Base-by-base conservation (phyloP, 2,113 vertebrate genomes). In the Polypterus bichir region DNA sequence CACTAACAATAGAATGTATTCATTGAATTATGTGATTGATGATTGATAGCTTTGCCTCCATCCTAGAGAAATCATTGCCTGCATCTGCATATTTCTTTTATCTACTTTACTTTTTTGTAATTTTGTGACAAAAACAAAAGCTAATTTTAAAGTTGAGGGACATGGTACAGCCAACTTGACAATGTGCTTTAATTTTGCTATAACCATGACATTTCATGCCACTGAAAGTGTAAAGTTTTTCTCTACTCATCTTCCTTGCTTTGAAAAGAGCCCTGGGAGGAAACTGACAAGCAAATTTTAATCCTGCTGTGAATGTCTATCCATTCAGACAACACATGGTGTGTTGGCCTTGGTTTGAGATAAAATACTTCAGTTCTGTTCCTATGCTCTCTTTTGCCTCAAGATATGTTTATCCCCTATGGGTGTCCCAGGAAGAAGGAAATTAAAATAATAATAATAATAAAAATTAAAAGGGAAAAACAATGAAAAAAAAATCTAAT, bases 301-400 rank as follows among this genome's bases (percentile, higher is more conserved):
- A 44, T 58, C 56, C 56, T 27, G 56, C 56, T 58, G 56, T 58
- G 56, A 58, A 45, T 8, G 56, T 58, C 56, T 58, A 58, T 58
- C 56, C 56, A 45, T 45, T 58, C 56, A 58, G 56, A 5, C 56
- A 58, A 44, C 56, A 27, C 56, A 45, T 58, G 27, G 56, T 58
- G 56, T 44, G 56, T 45, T 52, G 56, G 56, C 56, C 56, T 58
- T 58, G 4, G 56, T 58, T 45, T 44, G 56, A 27, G 56, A 58
- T 44, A 44, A 58, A 58, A 58, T 45, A 27, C 56, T 27, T 27
- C 27, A 58, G 7, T 45, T 58, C 27, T 58, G 56, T 10, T 55
- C 6, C 54, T 55, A 5, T 10, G 54, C 56, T 58, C 56, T 58
- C 44, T 27, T 27, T 58, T 45, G 56, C 56, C 56, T 58, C 56